These are phyloP conservation scores for Notarius lentiginosus DNA, from an alignment of 2,113 vertebrate genomes.

Conservation along the genomic window DNA sequence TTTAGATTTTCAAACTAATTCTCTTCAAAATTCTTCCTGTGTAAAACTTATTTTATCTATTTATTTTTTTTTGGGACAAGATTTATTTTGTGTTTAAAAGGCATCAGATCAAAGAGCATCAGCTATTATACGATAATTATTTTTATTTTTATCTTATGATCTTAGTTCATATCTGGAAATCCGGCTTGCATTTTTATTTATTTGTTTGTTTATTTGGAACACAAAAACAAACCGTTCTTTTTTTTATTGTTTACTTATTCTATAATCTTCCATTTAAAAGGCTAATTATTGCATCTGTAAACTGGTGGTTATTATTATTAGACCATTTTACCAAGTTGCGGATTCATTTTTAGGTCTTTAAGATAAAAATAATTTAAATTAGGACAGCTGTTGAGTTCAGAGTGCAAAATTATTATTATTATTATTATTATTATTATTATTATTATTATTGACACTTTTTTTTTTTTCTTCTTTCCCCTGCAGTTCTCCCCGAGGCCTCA, in stretches of 20 bases:
- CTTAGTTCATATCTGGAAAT: background rate
- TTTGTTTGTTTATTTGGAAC: too few species aligned
- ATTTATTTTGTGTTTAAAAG: background rate
- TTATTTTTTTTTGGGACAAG: too few species aligned
- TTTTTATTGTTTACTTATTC: background rate
- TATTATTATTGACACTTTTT: background rate
- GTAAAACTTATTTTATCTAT: background rate
- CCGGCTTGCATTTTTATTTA: background rate
- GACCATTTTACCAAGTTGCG: background rate
- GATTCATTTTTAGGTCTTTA: background rate
- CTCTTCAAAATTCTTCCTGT: background rate
- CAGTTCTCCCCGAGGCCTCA: conserved; percentile 59
- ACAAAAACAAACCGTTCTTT: too few species aligned
- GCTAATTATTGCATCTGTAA: background rate
- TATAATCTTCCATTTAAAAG: background rate
- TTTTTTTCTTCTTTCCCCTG: too few species aligned
- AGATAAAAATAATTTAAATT: too few species aligned
- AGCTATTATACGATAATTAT: background rate
- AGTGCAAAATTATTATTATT: background rate
- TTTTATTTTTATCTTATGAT: background rate
- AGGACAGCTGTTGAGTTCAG: background rate
- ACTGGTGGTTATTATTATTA: background rate
- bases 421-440: background rate
- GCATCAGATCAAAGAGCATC: background rate
- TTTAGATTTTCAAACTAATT: background rate